phyloP scores from a whole-genome alignment of 2,888 invertebrate species.

The Euplexia lucipara region DNA sequence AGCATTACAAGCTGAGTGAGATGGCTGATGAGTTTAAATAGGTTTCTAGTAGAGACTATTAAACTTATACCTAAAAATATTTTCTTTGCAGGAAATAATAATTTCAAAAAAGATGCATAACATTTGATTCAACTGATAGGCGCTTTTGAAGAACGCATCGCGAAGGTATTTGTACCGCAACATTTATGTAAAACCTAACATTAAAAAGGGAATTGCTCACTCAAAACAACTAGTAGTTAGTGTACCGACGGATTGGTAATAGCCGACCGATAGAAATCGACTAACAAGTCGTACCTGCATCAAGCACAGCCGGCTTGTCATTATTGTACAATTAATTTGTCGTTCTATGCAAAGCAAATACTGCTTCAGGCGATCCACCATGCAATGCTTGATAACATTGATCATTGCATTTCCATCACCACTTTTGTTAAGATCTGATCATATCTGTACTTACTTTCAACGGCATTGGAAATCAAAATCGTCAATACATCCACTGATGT shows the following conservation, averaged over 20 bases:
- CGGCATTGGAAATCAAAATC: constrained; percentile 27
- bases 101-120: not conserved
- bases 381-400: constrained; percentile 35
- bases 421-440: constrained; percentile 1
- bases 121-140: not conserved
- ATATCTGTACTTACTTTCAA: not conserved
- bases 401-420: constrained; percentile 44
- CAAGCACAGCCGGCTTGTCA: constrained; percentile 77
- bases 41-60: not conserved
- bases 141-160: constrained; percentile 5
- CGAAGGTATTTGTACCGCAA: constrained; percentile 15
- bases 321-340: constrained; percentile 85
- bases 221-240: constrained; percentile 64
- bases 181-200: constrained; percentile 47
- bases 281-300: constrained; percentile 65
- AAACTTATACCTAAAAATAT: not conserved
- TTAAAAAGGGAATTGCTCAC: constrained; percentile 59
- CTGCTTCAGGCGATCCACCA: constrained; percentile 72
- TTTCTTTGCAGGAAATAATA: not conserved
- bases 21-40: constrained; percentile 11
- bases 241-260: constrained; percentile 67
- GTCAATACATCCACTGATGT: not conserved
- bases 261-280: constrained; percentile 69
- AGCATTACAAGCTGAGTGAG: constrained; percentile 14
- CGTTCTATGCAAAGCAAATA: constrained; percentile 77